Evolutionary conservation across 2,888 invertebrate species (phyloP).

Genomic region (Achlya flavicornis): DNA sequence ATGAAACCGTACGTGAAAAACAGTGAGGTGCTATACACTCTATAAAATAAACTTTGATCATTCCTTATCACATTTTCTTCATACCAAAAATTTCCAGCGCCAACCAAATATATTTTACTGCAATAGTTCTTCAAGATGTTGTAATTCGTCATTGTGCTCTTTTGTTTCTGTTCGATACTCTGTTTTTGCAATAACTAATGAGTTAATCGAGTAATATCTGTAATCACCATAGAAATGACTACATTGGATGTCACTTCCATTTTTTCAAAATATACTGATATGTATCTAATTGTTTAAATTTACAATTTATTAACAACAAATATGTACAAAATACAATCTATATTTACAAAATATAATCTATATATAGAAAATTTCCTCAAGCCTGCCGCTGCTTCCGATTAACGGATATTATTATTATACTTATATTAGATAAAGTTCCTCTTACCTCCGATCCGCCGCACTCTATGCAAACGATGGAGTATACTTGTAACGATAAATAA

Average conservation of each 20-base stretch:
- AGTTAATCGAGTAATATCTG: no score
- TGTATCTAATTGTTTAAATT: no score
- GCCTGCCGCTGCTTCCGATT: no score
- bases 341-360: no score
- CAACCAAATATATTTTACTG: slow-evolving; percentile 56
- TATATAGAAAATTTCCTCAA: no score
- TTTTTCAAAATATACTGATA: no score
- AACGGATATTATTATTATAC: background rate
- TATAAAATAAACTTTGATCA: slow-evolving; percentile 57
- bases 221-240: no score
- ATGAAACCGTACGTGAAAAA: slow-evolving; percentile 57
- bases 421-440: background rate
- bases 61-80: slow-evolving; percentile 56
- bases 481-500: slow-evolving; percentile 24
- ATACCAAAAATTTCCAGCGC: slow-evolving; percentile 74
- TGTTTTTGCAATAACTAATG: background rate
- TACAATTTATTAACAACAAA: no score
- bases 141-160: slow-evolving; percentile 61
- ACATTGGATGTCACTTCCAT: no score
- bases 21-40: slow-evolving; percentile 44
- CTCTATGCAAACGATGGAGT: background rate
- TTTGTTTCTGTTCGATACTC: background rate
- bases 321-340: no score
- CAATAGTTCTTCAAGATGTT: slow-evolving; percentile 59
- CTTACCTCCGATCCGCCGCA: background rate